phyloP scores from a whole-genome alignment of 2,888 invertebrate species.

The Buathra laborator region DNA sequence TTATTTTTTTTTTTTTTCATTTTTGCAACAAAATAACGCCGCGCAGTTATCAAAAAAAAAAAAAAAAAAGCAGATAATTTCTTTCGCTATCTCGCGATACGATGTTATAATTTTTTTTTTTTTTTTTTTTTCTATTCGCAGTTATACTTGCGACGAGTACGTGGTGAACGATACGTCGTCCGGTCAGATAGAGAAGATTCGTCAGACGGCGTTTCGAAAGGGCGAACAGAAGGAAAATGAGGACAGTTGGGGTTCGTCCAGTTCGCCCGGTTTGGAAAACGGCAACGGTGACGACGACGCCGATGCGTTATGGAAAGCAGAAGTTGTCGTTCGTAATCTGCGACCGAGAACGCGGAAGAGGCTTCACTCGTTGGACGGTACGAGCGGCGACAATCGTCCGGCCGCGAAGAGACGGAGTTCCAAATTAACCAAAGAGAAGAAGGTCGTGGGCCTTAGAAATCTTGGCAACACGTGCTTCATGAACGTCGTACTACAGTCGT shows the following conservation, averaged over 20 bases:
- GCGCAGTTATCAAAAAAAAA: not conserved
- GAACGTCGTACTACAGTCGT: conserved; percentile 94
- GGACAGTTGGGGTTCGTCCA: conserved; percentile 81
- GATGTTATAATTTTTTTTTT: not conserved
- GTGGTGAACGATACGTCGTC: conserved; percentile 90
- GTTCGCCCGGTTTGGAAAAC: conserved; percentile 78
- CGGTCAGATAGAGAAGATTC: conserved; percentile 87
- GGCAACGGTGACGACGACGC: conserved; percentile 81
- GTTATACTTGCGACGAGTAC: conserved; percentile 93
- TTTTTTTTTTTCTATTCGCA: conserved; percentile 83
- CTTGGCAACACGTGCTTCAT: conserved; percentile 95
- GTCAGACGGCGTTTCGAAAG: conserved; percentile 83
- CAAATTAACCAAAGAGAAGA: conserved; percentile 87
- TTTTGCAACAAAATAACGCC: not conserved
- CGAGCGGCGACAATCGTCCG: conserved; percentile 86
- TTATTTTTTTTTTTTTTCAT: not conserved
- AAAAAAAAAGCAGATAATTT: conserved; percentile 8
- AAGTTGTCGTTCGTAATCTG: conserved; percentile 87
- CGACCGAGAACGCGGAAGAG: conserved; percentile 88
- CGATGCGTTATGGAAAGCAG: conserved; percentile 84
- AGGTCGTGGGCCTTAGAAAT: conserved; percentile 91
- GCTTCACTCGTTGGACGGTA: conserved; percentile 87
- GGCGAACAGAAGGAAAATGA: conserved; percentile 82
- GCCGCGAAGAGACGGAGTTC: conserved; percentile 81
- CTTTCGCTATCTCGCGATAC: not conserved